Percentiles rank a stretch among this genome's conserved stretches.
Evolutionary conservation across 2,888 invertebrate genomes (phyloP).

Genomic region (Bombyx huttoni): DNA sequence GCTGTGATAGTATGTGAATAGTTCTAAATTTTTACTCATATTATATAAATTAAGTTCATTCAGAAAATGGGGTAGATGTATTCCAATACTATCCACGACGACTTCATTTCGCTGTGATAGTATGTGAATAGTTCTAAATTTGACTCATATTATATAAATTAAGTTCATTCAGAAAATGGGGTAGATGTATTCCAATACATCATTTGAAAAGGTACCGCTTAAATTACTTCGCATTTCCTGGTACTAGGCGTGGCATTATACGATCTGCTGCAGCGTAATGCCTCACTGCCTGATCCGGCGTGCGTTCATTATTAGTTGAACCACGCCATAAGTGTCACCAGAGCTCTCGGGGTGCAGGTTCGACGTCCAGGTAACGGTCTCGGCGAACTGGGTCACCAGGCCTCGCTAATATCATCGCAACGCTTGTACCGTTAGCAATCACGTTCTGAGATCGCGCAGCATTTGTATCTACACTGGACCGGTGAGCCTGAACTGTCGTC

Average conservation of each 20-base stretch:
- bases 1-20: too few species aligned
- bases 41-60: background rate
- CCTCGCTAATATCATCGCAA: conserved; percentile 62
- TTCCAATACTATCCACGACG: too few species aligned
- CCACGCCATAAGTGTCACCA: conserved; percentile 8
- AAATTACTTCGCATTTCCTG: background rate
- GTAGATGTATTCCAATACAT: too few species aligned
- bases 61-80: too few species aligned
- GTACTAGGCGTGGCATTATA: background rate
- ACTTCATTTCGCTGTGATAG: too few species aligned
- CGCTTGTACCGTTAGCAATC: conserved; percentile 46
- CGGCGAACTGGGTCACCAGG: conserved; percentile 58
- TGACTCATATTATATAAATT: background rate
- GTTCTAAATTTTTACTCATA: background rate
- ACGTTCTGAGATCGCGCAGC: conserved; percentile 31
- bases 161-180: background rate
- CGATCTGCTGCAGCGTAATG: background rate
- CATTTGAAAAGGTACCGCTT: background rate
- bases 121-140: background rate
- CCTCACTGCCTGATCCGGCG: background rate
- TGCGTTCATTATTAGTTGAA: conserved; percentile 4
- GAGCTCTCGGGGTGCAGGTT: conserved; percentile 38
- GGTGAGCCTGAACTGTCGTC: conserved; percentile 17
- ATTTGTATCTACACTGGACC: conserved; percentile 29
- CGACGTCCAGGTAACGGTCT: conserved; percentile 57